phyloP scores from a whole-genome alignment of 1,140 invertebrate genomes.

The Ceratosolen fusciceps region DNA sequence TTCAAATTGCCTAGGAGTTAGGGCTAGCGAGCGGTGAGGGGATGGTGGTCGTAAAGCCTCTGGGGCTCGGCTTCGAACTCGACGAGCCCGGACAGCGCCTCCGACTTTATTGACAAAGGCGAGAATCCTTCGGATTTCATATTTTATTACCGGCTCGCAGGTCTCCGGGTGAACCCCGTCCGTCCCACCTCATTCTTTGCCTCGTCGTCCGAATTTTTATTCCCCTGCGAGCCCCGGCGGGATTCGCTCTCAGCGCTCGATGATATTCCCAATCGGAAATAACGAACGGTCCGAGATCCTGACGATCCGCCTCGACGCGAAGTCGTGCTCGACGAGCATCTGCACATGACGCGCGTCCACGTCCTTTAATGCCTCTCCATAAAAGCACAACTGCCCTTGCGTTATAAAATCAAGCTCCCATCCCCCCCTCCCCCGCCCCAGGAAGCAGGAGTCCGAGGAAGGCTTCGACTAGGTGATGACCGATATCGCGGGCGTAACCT shows the following conservation, averaged over 20 bases:
- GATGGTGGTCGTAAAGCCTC: slow-evolving; percentile 25
- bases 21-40: not conserved
- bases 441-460: no score
- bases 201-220: not conserved
- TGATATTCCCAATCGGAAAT: not conserved
- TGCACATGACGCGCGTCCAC: not conserved
- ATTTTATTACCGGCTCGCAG: slow-evolving; percentile 13
- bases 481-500: no score
- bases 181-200: not conserved
- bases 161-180: not conserved
- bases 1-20: no score
- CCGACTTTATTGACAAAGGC: slow-evolving; percentile 32
- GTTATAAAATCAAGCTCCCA: not conserved
- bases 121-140: slow-evolving; percentile 34
- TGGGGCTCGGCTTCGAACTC: not conserved
- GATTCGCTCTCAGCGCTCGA: not conserved
- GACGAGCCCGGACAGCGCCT: slow-evolving; percentile 16
- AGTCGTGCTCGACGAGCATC: not conserved
- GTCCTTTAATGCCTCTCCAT: not conserved
- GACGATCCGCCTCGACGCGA: not conserved
- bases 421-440: no score
- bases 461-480: no score
- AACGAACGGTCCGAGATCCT: not conserved
- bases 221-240: not conserved
- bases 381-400: not conserved